phyloP scores from a whole-genome alignment of 2,113 vertebrate species.

The Lagopus leucura region DNA sequence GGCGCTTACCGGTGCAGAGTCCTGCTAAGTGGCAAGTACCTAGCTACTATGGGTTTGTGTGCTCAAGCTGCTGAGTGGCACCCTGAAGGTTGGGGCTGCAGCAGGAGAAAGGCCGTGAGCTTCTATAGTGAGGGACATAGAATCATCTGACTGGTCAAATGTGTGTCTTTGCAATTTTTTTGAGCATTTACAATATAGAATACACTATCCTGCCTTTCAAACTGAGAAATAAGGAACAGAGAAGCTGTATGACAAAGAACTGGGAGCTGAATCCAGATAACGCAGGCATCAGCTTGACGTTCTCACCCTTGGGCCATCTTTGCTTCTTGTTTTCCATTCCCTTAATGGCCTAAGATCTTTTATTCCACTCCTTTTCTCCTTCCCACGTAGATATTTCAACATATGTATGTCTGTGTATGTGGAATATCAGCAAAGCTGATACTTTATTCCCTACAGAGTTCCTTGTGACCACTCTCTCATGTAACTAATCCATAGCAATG shows the following conservation, averaged over 20 bases:
- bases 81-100: not conserved
- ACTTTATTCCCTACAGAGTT: slow-evolving; percentile 52
- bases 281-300: not conserved
- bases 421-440: slow-evolving; percentile 67
- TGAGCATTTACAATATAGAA: not conserved
- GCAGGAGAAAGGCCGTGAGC: not conserved
- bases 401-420: slow-evolving; percentile 50
- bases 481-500: slow-evolving; percentile 66
- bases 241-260: not conserved
- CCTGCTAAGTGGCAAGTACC: not conserved
- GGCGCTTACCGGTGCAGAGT: not conserved
- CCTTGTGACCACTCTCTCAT: slow-evolving; percentile 63
- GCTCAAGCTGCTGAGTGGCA: not conserved
- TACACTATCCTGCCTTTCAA: not conserved
- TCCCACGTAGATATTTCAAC: slow-evolving; percentile 60
- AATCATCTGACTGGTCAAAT: not conserved
- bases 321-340: slow-evolving; percentile 36
- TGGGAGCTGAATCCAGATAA: slow-evolving; percentile 24
- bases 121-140: not conserved
- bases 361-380: slow-evolving; percentile 48
- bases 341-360: slow-evolving; percentile 32
- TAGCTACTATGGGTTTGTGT: not conserved
- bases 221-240: not conserved
- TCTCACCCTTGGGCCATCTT: slow-evolving; percentile 14
- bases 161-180: not conserved